phyloP scores from a whole-genome alignment of 2,888 invertebrate species.

The Apomyelois bistriatella region DNA sequence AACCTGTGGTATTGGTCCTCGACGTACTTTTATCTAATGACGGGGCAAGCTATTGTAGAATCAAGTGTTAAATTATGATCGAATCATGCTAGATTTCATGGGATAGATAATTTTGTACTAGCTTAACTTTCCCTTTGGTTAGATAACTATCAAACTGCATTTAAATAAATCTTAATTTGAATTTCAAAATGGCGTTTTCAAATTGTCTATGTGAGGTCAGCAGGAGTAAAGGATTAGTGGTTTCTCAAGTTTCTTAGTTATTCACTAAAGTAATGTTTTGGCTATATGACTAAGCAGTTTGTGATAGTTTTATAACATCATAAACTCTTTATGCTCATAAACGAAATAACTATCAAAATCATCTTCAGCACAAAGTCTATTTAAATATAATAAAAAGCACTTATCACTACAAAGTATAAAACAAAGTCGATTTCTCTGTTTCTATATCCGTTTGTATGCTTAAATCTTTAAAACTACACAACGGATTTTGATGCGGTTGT shows the following conservation, averaged over 20 bases:
- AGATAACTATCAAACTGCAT: slow-evolving; percentile 51
- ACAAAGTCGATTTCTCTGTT: no score
- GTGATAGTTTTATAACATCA: no score
- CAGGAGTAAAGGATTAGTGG: not conserved
- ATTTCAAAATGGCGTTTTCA: slow-evolving; percentile 46
- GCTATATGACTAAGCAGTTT: not conserved
- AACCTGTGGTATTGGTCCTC: slow-evolving; percentile 27
- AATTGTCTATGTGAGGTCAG: not conserved
- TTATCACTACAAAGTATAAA: no score
- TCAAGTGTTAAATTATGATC: slow-evolving; percentile 66
- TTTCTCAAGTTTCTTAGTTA: not conserved
- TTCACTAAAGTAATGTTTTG: no score
- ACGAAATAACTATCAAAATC: no score
- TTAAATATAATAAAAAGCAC: no score
- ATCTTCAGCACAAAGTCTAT: no score
- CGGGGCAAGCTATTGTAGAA: slow-evolving; percentile 56
- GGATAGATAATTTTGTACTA: slow-evolving; percentile 44
- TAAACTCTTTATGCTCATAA: no score
- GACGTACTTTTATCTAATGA: slow-evolving; percentile 50
- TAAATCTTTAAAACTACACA: no score
- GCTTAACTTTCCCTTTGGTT: slow-evolving; percentile 22
- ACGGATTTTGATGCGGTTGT: no score
- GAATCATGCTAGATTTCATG: slow-evolving; percentile 57
- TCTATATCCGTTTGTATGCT: no score
- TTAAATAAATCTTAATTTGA: slow-evolving; percentile 56